These are phyloP conservation scores for Tenthredo mesomela DNA, from an alignment of 2,888 invertebrate genomes.

Conservation along the genomic window DNA sequence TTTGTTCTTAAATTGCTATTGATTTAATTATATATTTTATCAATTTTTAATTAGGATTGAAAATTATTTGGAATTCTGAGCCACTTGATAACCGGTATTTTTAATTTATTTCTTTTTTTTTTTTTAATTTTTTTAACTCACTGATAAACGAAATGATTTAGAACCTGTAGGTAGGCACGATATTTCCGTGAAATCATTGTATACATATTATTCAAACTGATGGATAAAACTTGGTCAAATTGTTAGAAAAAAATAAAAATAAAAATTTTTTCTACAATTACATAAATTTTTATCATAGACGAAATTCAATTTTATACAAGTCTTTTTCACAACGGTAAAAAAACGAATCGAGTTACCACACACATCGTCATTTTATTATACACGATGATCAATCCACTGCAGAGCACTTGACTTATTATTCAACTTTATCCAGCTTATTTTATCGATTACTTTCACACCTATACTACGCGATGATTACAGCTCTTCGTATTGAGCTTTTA, in stretches of 20 bases:
- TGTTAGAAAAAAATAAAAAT: not conserved
- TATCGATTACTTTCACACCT: not conserved
- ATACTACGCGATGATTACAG: not conserved
- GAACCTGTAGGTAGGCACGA: not conserved
- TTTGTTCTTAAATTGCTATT: not conserved
- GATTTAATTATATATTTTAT: not conserved
- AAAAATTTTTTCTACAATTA: not conserved
- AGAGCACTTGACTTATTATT: not conserved
- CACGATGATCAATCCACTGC: not conserved
- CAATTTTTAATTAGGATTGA: not conserved
- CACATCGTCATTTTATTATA: not conserved
- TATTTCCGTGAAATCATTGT: not conserved
- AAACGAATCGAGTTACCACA: not conserved
- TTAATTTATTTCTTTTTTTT: not conserved
- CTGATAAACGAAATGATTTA: not conserved
- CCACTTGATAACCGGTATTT: not conserved
- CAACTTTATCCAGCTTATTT: not conserved
- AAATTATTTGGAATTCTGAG: not conserved
- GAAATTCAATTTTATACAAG: not conserved
- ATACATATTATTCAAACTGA: not conserved
- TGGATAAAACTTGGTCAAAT: not conserved
- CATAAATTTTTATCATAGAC: not conserved
- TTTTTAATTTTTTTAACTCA: not conserved
- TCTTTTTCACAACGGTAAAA: not conserved
- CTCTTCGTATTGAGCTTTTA: not conserved